These are phyloP conservation scores for Takifugu flavidus DNA, from an alignment of 2,113 vertebrate genomes.

Conservation along the genomic window DNA sequence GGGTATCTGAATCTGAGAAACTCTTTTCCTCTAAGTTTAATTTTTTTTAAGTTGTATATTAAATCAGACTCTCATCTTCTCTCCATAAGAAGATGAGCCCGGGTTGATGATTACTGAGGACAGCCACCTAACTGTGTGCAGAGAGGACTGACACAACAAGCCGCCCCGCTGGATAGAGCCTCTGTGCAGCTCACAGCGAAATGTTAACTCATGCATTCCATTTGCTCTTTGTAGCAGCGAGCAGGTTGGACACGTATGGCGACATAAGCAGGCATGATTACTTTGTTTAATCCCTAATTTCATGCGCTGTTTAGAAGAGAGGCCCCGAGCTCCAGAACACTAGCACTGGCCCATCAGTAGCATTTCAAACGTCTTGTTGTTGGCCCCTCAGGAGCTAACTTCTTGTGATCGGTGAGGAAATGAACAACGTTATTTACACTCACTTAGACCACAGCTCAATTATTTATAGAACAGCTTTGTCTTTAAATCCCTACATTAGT, in stretches of 20 bases:
- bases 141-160: constrained; percentile 84
- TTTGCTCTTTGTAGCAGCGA: constrained; percentile 81
- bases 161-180: constrained; percentile 81
- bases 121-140: constrained; percentile 39
- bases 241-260: constrained; percentile 80
- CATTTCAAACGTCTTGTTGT: constrained; percentile 50
- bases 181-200: constrained; percentile 81
- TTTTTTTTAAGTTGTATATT: neutral
- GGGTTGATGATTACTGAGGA: constrained; percentile 88
- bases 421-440: constrained; percentile 37
- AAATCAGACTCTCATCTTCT: too few relatives aligned
- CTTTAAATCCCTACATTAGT: neutral
- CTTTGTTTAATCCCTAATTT: constrained; percentile 83
- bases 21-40: neutral
- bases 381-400: constrained; percentile 50
- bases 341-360: constrained; percentile 56
- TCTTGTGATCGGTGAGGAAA: constrained; percentile 40
- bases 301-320: constrained; percentile 70
- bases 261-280: constrained; percentile 75
- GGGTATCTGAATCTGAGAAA: constrained; percentile 1
- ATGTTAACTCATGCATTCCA: constrained; percentile 85
- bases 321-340: constrained; percentile 50
- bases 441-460: neutral
- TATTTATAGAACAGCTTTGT: neutral
- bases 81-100: constrained; percentile 73